Evolutionary conservation across 2,888 invertebrate species (phyloP), one percentile per base, ranked within the genome.

Genomic region (Branchipolynoe longqiensis): DNA sequence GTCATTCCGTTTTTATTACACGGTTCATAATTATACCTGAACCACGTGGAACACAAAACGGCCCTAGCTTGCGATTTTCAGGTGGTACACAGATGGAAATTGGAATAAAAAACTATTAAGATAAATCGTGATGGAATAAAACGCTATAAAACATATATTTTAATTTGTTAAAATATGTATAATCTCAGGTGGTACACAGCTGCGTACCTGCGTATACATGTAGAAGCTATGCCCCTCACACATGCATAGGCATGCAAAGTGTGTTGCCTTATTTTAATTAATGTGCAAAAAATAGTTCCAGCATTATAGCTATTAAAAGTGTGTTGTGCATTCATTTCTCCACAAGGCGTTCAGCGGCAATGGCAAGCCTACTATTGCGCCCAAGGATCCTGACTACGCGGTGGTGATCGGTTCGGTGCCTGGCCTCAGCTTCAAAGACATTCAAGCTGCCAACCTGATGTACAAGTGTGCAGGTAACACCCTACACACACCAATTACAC

Each of bases 381-480:
- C 78, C 18, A 1, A 25, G 3, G 78, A 78, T 28, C 6, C 40
- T 41, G 41, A 41, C 3, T 78, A 78, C 28, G 25, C 28, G 14
- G 48, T 31, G 1, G 41, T 78, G 1, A 78, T 78, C 28, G 78
- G 78, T 25, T 78, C 78, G 1, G 78, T 78, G 2, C 78, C 78
- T n/a, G 78, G 78, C 25, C 48, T 78, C 31, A 78, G 78, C 28
- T 78, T 48, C 31, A 78, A 78, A 28, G 78, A 78, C 22, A 78
- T 78, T n/a, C 22, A 78, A 22, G 14, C 18, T 0, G 41, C 78
- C 18, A 78, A 78, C 31, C 28, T 40, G 6, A 78, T 78, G 78
- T 78, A 78, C 78, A 41, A 78, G 18, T 78, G 78, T 78, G 78
- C 25, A 48, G 78, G 78, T 78, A 78, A 41, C n/a, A n/a, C n/a